phyloP scores from a whole-genome alignment of 2,113 vertebrate species.

The Megalops atlanticus region DNA sequence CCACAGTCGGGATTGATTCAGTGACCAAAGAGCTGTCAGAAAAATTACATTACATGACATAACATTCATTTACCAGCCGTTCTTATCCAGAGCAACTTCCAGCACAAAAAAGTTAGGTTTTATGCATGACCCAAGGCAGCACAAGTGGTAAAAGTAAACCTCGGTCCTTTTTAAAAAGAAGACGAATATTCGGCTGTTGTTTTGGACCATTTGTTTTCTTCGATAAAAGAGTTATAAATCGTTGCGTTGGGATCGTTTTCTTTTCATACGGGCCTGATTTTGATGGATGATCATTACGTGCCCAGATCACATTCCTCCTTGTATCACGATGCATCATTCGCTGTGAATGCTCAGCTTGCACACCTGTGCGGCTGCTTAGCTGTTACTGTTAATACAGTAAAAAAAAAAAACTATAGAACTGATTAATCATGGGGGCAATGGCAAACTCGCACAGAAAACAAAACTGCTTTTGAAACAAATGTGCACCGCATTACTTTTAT shows the following conservation, averaged over 20 bases:
- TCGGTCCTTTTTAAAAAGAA: background rate
- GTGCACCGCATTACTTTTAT: background rate
- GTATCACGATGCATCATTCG: constrained; percentile 71
- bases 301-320: constrained; percentile 62
- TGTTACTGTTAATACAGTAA: constrained; percentile 36
- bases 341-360: constrained; percentile 53
- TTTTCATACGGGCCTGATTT: constrained; percentile 49
- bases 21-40: background rate
- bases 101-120: background rate
- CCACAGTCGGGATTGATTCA: background rate
- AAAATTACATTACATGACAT: no score
- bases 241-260: constrained; percentile 50
- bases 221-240: constrained; percentile 33
- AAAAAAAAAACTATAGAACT: constrained; percentile 52
- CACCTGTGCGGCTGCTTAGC: constrained; percentile 61
- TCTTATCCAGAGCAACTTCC: no score
- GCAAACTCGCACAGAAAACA: constrained; percentile 46
- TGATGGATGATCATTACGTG: constrained; percentile 71
- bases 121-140: background rate
- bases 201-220: background rate
- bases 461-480: constrained; percentile 18
- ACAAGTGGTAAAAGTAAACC: background rate
- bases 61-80: no score
- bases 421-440: constrained; percentile 61
- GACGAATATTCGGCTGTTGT: background rate